Evolutionary conservation across 1,140 invertebrate species (phyloP), one percentile per base, ranked within the genome.

Genomic region (Argopecten irradians): DNA sequence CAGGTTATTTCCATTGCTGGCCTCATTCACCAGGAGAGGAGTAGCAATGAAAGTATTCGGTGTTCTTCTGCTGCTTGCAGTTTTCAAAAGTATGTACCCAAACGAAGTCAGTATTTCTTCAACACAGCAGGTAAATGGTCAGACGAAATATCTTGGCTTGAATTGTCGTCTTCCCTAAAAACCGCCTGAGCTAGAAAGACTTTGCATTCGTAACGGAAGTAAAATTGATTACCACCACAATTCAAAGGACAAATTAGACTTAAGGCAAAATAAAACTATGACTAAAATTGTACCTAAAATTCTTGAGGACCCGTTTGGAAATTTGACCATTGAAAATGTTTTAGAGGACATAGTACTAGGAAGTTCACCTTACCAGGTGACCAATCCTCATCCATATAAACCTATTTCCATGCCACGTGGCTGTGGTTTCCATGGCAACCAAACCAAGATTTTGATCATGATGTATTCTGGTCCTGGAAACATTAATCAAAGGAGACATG

Each of bases 401-500:
- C 55, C 1, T n/a, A 71, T 71, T 71, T 71, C 14, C n/a, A 19
- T 55, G 43, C 43, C 43, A 55, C 3, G 16, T 55, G 43, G 22
- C 55, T 71, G 22, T n/a, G 13, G 28, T 28, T 71, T 71, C n/a
- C 55, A 71, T 5, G 55, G 55, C n/a, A 11, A 71, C 55, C 1
- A n/a, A 28, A 28, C 55, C 16, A 71, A 71, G 16, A 71, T 71
- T 1, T n/a, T 71, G 1, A 71, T 71, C 5, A 3, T 71, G n/a
- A 71, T 71, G 55, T 28, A 71, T 28, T 71, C 55, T n/a, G 22
- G n/a, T n/a, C 55, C 55, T 28, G 55, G 55, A 71, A 88, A 90
- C 83, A 41, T 82, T 85, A 35, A 82, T 82, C 43, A 34, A 11
- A 83, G 89, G 28, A 84, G 87, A 85, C 28, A n/a, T 41, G 88